Evolutionary conservation across 2,797 vertebrate genomes (phyloP), one percentile per base, ranked within the genome.

Genomic region (Neosalanx taihuensis): DNA sequence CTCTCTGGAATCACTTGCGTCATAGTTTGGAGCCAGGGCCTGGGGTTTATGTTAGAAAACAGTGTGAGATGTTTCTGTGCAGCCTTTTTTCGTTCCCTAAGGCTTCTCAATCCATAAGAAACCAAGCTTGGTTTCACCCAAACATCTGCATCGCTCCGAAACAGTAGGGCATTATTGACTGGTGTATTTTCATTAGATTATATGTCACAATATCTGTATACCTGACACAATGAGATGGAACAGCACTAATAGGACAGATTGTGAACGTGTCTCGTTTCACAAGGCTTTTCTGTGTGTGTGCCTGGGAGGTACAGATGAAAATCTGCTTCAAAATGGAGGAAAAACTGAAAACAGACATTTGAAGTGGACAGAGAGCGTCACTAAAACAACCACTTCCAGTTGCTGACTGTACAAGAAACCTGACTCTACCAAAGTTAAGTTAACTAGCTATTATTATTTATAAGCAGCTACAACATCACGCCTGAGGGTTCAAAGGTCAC

Each of bases 1-100:
- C 86, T 74, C 76, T 83, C 71, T 77, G 37, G 66, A 75, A 73
- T 31, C 69, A 80, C 69, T 81, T 46, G 72, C 73, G 73, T 88
- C 82, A 81, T 29, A 37, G 33, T 76, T 73, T 60, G 6, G 7
- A 53, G 35, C 59, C n/a, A 49, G 49, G 31, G 46, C 41, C 46
- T 1, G 46, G 51, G 17, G 35, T 18, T 37, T 15, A 59, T 60
- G 7, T 59, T 41, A 26, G 23, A 65, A 20, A 37, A 10, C 26
- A 29, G 58, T 5, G 12, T 60, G 29, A 29, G 58, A 60, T 29
- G 33, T 18, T 49, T 61, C 18, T 20, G 2, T 53, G 5, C 23
- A 20, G 20, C 33, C 18, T 23, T 9, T 15, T 17, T 59, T 20
- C 23, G 1, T 13, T 37, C 15, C n/a, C 69, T 46, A 64, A 59